Evolutionary conservation across 2,113 vertebrate species (phyloP).

Genomic region (Cranoglanis bouderius): DNA sequence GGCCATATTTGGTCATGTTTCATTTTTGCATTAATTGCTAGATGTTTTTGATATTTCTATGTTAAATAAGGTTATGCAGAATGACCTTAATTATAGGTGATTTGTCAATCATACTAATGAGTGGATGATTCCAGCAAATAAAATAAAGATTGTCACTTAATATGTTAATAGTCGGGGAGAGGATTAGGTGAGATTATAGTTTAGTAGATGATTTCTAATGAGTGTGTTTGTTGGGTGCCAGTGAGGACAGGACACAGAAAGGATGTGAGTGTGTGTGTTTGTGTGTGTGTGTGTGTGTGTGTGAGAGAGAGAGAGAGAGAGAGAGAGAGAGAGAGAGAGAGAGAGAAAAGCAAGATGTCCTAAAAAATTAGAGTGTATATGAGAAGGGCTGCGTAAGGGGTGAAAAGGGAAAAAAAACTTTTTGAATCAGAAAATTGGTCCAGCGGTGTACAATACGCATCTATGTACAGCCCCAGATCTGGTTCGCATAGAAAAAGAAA

Average conservation of each 20-base stretch:
- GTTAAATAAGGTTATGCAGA: slow-evolving; percentile 1
- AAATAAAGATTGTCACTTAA: slow-evolving; percentile 63
- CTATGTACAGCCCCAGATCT: not conserved
- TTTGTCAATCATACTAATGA: slow-evolving; percentile 71
- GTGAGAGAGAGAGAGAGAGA: not conserved
- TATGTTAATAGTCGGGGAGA: slow-evolving; percentile 50
- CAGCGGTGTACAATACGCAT: not conserved
- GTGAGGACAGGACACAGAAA: slow-evolving; percentile 40
- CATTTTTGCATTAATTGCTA: slow-evolving; percentile 45
- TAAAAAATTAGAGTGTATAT: slow-evolving; percentile 45
- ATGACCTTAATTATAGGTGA: slow-evolving; percentile 45
- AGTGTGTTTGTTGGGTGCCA: slow-evolving; percentile 28
- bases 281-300: slow-evolving; percentile 9
- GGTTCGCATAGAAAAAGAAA: not conserved
- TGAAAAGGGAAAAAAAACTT: not conserved
- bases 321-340: not conserved
- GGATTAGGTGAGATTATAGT: slow-evolving; percentile 61
- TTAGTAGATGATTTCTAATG: slow-evolving; percentile 42
- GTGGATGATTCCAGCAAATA: slow-evolving; percentile 49
- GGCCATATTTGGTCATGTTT: not conserved
- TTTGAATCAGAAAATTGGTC: not conserved
- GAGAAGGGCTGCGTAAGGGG: slow-evolving; percentile 38
- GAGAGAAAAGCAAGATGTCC: not conserved
- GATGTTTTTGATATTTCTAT: not conserved
- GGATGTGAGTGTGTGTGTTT: slow-evolving; percentile 34